Evolutionary conservation across 2,113 vertebrate species (phyloP).

Genomic region (Aepyceros melampus): DNA sequence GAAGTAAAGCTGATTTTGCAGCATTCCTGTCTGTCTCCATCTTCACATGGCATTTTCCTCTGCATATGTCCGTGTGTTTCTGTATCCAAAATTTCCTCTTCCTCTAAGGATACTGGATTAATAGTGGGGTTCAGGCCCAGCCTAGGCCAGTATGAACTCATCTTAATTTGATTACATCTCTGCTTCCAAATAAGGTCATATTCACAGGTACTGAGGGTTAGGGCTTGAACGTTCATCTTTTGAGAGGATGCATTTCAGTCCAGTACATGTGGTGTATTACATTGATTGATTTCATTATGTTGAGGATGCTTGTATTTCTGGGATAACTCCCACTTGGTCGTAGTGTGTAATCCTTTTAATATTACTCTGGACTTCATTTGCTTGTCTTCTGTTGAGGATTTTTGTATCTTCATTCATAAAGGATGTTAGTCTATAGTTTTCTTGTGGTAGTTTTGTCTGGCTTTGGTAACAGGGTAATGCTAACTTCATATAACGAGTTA

Average conservation of each 20-base stretch:
- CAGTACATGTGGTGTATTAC: neutral
- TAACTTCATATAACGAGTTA: neutral
- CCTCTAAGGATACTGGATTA: neutral
- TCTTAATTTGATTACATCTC: neutral
- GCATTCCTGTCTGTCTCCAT: neutral
- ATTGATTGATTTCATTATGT: neutral
- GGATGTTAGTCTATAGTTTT: neutral
- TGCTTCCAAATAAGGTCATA: neutral
- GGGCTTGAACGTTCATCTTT: neutral
- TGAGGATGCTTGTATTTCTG: neutral
- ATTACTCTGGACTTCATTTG: neutral
- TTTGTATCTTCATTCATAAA: neutral
- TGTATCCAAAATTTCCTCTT: neutral
- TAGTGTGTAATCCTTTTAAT: neutral
- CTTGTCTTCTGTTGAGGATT: neutral
- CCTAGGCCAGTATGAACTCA: neutral
- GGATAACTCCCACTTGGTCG: neutral
- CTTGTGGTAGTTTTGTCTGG: neutral
- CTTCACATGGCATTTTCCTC: neutral
- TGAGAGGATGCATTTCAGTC: neutral
- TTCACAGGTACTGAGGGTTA: neutral
- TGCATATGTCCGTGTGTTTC: neutral
- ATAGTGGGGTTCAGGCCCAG: neutral
- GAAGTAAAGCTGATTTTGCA: neutral
- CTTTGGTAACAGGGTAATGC: neutral